A percentile compares a stretch with the other conserved stretches of the same genome.
These are phyloP conservation scores for Squalus acanthias DNA, from an alignment of 2,797 vertebrate species.

Conservation along the genomic window DNA sequence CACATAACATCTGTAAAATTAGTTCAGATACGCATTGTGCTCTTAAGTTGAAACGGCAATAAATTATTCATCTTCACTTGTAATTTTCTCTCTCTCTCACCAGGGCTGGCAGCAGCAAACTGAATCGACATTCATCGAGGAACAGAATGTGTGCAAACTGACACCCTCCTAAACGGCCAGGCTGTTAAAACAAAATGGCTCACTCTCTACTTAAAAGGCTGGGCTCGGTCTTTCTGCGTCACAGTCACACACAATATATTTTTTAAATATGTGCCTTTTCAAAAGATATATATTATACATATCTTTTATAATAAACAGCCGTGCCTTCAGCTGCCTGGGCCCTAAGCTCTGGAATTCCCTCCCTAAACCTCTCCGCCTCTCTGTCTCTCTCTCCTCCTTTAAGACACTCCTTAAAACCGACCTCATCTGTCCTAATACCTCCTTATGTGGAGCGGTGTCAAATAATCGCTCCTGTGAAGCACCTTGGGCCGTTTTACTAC, in stretches of 20 bases:
- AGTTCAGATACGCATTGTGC: background rate
- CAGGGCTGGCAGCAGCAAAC: background rate
- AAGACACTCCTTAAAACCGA: too few species aligned
- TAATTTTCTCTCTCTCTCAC: background rate
- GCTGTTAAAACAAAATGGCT: constrained; percentile 9
- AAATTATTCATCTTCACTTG: background rate
- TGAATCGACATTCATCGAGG: background rate
- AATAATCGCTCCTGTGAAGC: too few species aligned
- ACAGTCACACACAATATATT: background rate
- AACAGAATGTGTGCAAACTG: background rate
- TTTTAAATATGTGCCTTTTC: background rate
- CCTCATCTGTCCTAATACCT: too few species aligned
- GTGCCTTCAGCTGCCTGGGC: too few species aligned
- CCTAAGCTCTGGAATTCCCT: too few species aligned
- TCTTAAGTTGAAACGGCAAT: background rate
- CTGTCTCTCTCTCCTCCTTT: background rate
- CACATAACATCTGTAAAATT: background rate
- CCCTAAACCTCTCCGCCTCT: too few species aligned
- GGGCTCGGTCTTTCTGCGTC: too few species aligned
- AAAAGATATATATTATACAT: background rate
- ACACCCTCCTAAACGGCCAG: background rate
- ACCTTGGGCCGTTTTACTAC: too few species aligned
- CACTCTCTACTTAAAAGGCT: background rate
- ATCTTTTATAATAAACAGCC: background rate
- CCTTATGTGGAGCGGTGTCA: too few species aligned